Evolutionary conservation across 2,797 vertebrate species (phyloP).

Genomic region (Pangasius mekongensis): DNA sequence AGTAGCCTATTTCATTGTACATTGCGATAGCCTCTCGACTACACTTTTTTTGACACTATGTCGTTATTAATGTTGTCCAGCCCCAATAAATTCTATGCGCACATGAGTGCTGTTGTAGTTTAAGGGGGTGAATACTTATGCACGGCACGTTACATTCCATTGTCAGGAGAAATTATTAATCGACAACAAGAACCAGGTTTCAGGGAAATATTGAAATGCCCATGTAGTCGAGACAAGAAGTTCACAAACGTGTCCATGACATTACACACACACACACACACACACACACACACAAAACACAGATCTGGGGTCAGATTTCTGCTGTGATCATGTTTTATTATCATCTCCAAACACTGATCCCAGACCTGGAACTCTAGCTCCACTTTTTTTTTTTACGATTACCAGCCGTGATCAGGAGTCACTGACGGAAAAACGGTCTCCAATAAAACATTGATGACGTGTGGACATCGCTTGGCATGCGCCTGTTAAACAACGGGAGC

Average conservation of each 20-base stretch:
- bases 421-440: slow-evolving; percentile 42
- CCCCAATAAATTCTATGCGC: neutral
- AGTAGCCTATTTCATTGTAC: neutral
- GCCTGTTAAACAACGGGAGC: slow-evolving; percentile 40
- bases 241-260: neutral
- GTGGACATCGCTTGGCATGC: neutral
- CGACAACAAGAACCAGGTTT: neutral
- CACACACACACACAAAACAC: too few species aligned
- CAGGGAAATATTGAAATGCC: neutral
- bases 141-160: neutral
- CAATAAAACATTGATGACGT: slow-evolving; percentile 8
- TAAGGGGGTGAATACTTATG: neutral
- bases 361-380: neutral
- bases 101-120: neutral
- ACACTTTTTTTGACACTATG: too few species aligned
- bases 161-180: neutral
- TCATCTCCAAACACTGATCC: neutral
- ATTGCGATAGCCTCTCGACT: neutral
- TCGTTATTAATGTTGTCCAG: neutral
- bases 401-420: slow-evolving; percentile 30
- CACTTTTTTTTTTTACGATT: neutral
- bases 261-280: neutral
- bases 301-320: slow-evolving; percentile 17
- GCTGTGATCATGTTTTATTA: neutral
- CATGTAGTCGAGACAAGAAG: neutral